phyloP scores from a whole-genome alignment of 1,140 invertebrate genomes.

The Conus betulinus region DNA sequence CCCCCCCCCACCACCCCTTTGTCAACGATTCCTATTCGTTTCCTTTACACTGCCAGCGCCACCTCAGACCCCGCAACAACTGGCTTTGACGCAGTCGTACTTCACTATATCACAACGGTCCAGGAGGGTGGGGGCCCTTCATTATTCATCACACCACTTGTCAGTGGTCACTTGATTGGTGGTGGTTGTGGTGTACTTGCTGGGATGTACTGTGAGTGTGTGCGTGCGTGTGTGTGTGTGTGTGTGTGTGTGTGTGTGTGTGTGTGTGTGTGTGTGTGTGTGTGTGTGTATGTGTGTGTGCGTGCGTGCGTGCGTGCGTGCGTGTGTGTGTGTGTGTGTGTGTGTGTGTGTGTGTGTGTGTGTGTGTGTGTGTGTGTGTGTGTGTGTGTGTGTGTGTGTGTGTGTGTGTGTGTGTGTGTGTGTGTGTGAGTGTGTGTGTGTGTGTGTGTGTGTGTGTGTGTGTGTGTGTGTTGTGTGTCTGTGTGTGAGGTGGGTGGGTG shows the following conservation, averaged over 20 bases:
- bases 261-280: constrained; percentile 7
- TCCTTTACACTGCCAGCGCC: not conserved
- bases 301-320: not conserved
- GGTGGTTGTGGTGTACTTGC: no score
- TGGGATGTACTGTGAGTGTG: not conserved
- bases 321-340: no score
- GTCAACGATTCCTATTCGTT: no score
- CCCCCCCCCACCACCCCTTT: no score
- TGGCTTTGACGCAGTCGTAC: no score
- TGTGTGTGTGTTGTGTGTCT: no score
- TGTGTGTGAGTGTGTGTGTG: not conserved
- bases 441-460: not conserved
- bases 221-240: not conserved
- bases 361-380: not conserved
- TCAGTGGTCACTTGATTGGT: no score
- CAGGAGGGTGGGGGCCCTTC: no score
- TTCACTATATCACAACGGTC: no score
- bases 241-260: constrained; percentile 5
- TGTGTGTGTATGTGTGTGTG: not conserved
- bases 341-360: not conserved
- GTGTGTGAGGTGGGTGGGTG: no score
- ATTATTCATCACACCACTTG: no score
- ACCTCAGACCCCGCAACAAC: not conserved
- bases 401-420: constrained; percentile 7
- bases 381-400: constrained; percentile 4